Base-by-base conservation (phyloP, 2,888 invertebrate species). In the Amphimallon solstitiale region DNA sequence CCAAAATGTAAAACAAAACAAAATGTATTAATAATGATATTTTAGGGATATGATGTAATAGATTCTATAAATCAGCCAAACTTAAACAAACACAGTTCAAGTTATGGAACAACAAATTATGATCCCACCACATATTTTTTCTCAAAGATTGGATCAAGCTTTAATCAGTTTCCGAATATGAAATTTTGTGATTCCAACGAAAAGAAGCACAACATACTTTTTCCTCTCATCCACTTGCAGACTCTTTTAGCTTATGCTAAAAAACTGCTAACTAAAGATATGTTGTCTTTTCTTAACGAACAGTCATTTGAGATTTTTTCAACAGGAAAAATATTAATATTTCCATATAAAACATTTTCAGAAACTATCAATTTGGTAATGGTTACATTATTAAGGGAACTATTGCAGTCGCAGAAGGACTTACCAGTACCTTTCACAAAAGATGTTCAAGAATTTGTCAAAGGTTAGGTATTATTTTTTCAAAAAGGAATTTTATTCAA, bases 281-380 rank as follows among this genome's bases (percentile, higher is more conserved):
- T 92, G 68, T 70, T 82, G 65, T 87, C 87, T 49, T 91, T 91
- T 80, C 83, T 97, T 72, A 96, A 97, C 77, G 92, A 92, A 70
- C 92, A 94, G 77, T 92, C 93, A 1, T 86, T 90, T 67, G 94
- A 95, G 81, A 89, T 95, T 46, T 91, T 89, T 77, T 86, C 88
- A 17, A 87, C 90, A 34, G 89, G 89, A 70, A 89, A 89, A 78
- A 90, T 90, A 72, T 83, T 85, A 75, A 86, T 87, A 72, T 97
- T 95, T 79, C 95, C 96, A 0, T 98, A 98, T 83, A 93, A 93
- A 78, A 94, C 94, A 0, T 95, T 97, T 79, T 97, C 95, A 67
- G 98, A 99, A 83, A 95, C 95, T 0, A 85, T 98, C 63, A 97
- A 95, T 80, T 84, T 98, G 63, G 97, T 97, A 0, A 90, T 97